phyloP scores from a whole-genome alignment of 2,797 vertebrate species.

The Gymnothorax reevesii region DNA sequence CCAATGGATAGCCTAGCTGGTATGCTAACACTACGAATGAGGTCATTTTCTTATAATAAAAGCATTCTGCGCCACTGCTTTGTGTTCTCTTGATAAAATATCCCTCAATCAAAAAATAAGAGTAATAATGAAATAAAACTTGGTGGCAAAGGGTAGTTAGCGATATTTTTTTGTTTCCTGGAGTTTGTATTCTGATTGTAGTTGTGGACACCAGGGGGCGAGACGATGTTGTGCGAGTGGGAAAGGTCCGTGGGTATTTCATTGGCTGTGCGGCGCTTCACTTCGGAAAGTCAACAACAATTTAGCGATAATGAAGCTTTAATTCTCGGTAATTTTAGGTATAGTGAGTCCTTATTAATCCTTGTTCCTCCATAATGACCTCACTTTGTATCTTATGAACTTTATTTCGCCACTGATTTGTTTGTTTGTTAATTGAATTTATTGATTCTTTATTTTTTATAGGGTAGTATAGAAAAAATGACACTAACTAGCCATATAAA shows the following conservation, averaged over 20 bases:
- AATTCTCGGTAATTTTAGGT: background rate
- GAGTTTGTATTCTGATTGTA: background rate
- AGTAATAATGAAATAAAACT: background rate
- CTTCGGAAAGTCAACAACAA: background rate
- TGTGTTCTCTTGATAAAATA: background rate
- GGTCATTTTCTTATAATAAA: background rate
- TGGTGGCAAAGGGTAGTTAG: background rate
- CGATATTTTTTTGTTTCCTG: background rate
- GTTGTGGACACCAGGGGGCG: slow-evolving; percentile 43
- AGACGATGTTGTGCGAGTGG: slow-evolving; percentile 17
- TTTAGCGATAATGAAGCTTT: background rate
- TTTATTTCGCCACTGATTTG: background rate
- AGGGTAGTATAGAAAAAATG: no score
- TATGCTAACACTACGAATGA: background rate
- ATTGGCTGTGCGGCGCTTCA: slow-evolving; percentile 17
- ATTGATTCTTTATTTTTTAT: no score
- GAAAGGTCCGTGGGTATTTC: background rate
- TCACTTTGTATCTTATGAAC: background rate
- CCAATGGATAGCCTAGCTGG: background rate
- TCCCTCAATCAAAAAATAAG: background rate
- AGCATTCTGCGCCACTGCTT: background rate
- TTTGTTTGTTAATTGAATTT: no score
- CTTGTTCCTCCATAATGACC: background rate
- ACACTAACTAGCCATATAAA: background rate
- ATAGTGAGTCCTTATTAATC: background rate